Evolutionary conservation across 2,888 invertebrate genomes (phyloP), one percentile per base, ranked within the genome.

Genomic region (Ichneumoninae sp.): DNA sequence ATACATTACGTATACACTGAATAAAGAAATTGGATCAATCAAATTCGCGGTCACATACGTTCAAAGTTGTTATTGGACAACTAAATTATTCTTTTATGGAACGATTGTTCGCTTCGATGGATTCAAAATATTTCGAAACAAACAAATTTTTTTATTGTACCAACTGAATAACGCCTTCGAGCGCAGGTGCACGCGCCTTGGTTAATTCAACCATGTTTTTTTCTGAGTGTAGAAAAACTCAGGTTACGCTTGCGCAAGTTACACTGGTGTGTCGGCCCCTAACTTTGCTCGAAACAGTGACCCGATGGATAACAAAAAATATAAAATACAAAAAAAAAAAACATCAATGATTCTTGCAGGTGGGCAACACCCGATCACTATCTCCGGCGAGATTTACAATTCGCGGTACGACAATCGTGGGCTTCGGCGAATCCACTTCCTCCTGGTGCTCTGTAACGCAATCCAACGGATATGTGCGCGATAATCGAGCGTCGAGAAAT

Each of bases 401-500:
- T n/a, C 16, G 19, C 10, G 6, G 4, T 26, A 57, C 7, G 10
- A 57, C 47, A 8, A n/a, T 68, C 19, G 57, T 13, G n/a, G 13
- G 3, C 26, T 68, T 30, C 10, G 33, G 47, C n/a, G 60, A 69
- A 50, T 36, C 13, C 66, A 70, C 75, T 57, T 47, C 26, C 65
- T 69, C 16, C 26, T 44, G 44, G 30, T 16, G 26, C 30, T 60
- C 68, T 50, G 73, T 36, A 52, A 73, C 44, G 68, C 71, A 78
- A 81, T 73, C 74, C 13, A 74, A 81, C 33, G 65, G 69, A 77
- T 74, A 81, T 74, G 77, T 73, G 76, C 71, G 77, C 47, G 71
- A 83, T 19, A 50, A 78, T 47, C 40, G 47, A 40, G 50, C 8
- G 33, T 19, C 33, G 22, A 22, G 54, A 44, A 47, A 47, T 4